Evolutionary conservation across 2,113 vertebrate genomes (phyloP).

Genomic region (Ictalurus furcatus): DNA sequence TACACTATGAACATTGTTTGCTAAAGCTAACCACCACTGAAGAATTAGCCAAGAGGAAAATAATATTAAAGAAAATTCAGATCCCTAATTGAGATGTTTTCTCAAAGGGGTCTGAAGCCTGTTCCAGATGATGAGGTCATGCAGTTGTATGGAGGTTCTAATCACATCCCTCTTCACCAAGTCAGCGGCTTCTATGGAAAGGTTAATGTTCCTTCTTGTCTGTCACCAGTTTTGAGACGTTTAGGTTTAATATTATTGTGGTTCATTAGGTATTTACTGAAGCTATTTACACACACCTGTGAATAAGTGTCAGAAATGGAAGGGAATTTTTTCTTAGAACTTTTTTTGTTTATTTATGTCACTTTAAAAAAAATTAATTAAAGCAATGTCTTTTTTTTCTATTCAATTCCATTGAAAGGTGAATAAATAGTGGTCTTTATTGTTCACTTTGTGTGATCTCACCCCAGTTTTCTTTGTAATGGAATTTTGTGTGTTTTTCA

Average conservation of each 20-base stretch:
- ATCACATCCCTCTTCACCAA: slow-evolving; percentile 78
- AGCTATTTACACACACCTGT: background rate
- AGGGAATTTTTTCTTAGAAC: background rate
- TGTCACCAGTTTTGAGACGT: background rate
- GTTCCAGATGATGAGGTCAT: slow-evolving; percentile 79
- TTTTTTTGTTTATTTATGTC: background rate
- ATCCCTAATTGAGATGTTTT: slow-evolving; percentile 10
- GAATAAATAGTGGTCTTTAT: background rate
- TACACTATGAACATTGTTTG: background rate
- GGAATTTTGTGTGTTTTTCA: slow-evolving; percentile 47
- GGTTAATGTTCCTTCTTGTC: slow-evolving; percentile 59
- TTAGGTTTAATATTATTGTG: background rate
- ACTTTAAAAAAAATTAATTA: background rate
- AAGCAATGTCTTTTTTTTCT: background rate
- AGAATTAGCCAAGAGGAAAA: background rate
- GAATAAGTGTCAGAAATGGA: background rate
- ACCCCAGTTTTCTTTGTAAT: background rate
- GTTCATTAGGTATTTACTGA: background rate
- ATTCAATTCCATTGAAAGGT: background rate
- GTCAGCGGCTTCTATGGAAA: slow-evolving; percentile 87
- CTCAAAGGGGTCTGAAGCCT: slow-evolving; percentile 75
- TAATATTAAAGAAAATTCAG: slow-evolving; percentile 13
- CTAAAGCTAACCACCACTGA: background rate
- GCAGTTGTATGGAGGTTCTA: slow-evolving; percentile 76
- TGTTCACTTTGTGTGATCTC: background rate